Evolutionary conservation across 2,113 vertebrate genomes (phyloP), one percentile per base, ranked within the genome.

Genomic region (Chaetodon trifascialis): DNA sequence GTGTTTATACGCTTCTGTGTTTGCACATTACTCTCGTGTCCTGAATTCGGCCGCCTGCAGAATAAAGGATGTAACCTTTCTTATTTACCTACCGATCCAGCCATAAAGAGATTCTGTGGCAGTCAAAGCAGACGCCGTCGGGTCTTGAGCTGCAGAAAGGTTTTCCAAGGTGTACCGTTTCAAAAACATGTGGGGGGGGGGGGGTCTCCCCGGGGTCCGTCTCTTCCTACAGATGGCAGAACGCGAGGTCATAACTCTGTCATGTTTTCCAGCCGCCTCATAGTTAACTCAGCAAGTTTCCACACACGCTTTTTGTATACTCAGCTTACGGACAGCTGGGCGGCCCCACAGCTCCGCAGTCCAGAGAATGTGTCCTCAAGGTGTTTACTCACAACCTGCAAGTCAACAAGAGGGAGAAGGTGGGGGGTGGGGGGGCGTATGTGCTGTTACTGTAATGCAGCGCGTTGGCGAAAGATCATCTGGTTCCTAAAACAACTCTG

Each of bases 241-340:
- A 46, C 3, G 30, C 58, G 4, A 16, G 69, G 76, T 68, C 79
- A 80, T 69, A 82, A 82, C 73, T 85, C 46, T 65, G 80, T 71
- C 79, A 1, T 66, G 3, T 86, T 87, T 86, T 84, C 72, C 85
- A 69, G 66, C n/a, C 11, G 30, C 11, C 60, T 68, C 44, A 11
- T 16, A 47, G 66, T 83, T 66, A 79, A 70, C 74, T 76, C 76
- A 78, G 74, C 72, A 63, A 59, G 69, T 83, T 80, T 80, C 44
- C 55, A 47, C 25, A 15, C 63, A 60, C 56, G 75, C 44, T 58
- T 74, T 73, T 46, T 85, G 83, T 77, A n/a, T 82, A 73, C 84
- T 86, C 89, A 80, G 84, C 79, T 91, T 87, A 74, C 42, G 25
- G 76, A 80, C 80, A 73, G 83, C 84, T 76, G 76, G 85, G 67